Conservation (phyloP, 2,113 vertebrate species). For the Perca schrenkii region DNA sequence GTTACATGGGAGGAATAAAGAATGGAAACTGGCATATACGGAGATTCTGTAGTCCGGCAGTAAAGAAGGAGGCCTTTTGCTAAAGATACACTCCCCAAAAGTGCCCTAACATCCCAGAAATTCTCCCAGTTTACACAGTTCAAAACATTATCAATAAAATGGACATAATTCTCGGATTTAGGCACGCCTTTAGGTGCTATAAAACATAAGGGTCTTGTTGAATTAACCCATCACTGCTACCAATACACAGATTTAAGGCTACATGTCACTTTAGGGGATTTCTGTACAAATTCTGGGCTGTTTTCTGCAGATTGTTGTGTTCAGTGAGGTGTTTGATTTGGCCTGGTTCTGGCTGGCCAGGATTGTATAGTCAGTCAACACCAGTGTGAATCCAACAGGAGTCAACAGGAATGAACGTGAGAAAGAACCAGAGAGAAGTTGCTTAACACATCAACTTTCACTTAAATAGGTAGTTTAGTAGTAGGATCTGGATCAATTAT, state of each 20-base stretch:
- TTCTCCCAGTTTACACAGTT: background rate
- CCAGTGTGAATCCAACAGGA: slow-evolving; percentile 16
- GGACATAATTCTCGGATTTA: background rate
- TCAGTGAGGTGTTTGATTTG: slow-evolving; percentile 29
- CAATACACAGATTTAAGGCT: background rate
- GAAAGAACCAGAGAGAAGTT: background rate
- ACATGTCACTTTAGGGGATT: background rate
- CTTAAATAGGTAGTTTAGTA: background rate
- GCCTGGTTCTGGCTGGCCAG: background rate
- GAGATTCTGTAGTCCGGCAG: slow-evolving; percentile 6
- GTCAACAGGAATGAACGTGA: background rate
- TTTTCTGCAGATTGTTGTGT: slow-evolving; percentile 5
- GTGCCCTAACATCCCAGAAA: background rate
- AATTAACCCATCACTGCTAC: background rate
- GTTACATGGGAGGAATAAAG: slow-evolving; percentile 43
- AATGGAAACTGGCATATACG: slow-evolving; percentile 28
- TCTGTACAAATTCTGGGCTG: background rate
- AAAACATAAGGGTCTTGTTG: slow-evolving; percentile 4
- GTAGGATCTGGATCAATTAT: background rate
- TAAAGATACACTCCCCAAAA: background rate
- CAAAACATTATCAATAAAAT: background rate
- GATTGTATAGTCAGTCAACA: slow-evolving; percentile 17
- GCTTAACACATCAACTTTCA: background rate
- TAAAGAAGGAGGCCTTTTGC: slow-evolving; percentile 1
- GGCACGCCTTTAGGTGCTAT: background rate